Evolutionary conservation across 2,888 invertebrate genomes (phyloP).

Genomic region (Sabatieria punctata): DNA sequence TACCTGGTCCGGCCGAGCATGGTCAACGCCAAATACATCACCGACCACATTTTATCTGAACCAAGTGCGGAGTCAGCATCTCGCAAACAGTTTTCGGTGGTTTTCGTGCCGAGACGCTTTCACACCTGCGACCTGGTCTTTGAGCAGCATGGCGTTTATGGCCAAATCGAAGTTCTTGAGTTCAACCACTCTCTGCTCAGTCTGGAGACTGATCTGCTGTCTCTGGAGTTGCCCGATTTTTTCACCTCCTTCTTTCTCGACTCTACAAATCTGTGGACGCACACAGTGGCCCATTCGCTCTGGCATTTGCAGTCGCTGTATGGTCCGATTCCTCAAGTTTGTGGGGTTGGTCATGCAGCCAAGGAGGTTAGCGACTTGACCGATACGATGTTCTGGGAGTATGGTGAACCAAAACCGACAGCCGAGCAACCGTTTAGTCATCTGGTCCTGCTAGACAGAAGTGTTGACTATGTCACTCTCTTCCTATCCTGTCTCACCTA

Average conservation of each 20-base stretch:
- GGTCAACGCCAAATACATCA: conserved; percentile 51
- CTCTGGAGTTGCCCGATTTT: conserved; percentile 62
- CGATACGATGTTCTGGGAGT: no score
- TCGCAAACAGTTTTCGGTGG: neutral
- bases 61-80: neutral
- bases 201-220: conserved; percentile 65
- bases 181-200: conserved; percentile 47
- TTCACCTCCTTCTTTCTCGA: conserved; percentile 57
- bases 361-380: neutral
- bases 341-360: conserved; percentile 9
- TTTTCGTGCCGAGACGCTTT: conserved; percentile 4
- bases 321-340: conserved; percentile 38
- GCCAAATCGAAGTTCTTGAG: conserved; percentile 1
- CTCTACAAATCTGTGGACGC: conserved; percentile 53
- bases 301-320: conserved; percentile 61
- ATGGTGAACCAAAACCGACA: neutral
- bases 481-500: conserved; percentile 80
- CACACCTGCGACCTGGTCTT: conserved; percentile 4
- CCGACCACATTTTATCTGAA: conserved; percentile 48
- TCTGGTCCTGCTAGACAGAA: conserved; percentile 18
- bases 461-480: conserved; percentile 60
- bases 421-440: neutral
- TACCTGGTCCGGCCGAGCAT: conserved; percentile 22
- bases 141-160: conserved; percentile 5
- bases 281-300: conserved; percentile 58